phyloP scores from a whole-genome alignment of 2,888 invertebrate genomes.

The Diarsia brunnea region DNA sequence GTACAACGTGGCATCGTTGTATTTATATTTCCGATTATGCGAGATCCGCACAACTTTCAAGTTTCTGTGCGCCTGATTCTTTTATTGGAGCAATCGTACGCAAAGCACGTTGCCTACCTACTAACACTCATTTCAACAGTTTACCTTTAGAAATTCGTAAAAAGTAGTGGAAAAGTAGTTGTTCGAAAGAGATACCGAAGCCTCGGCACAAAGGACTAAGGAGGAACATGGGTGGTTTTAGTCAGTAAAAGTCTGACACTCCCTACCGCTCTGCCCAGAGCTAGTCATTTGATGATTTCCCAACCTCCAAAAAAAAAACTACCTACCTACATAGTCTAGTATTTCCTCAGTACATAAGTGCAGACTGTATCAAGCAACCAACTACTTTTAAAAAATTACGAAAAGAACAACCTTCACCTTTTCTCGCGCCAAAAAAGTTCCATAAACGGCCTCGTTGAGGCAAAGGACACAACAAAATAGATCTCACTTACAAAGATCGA shows the following conservation, averaged over 20 bases:
- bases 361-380: background rate
- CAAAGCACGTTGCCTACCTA: background rate
- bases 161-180: too few species aligned
- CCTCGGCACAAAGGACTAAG: too few species aligned
- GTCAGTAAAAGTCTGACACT: too few species aligned
- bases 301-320: too few species aligned
- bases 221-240: too few species aligned
- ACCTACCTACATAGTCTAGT: too few species aligned
- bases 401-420: background rate
- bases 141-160: background rate
- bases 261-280: too few species aligned
- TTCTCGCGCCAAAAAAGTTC: slow-evolving; percentile 10
- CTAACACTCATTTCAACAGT: background rate
- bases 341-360: background rate
- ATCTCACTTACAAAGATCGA: slow-evolving; percentile 59
- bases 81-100: slow-evolving; percentile 6
- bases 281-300: too few species aligned
- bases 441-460: slow-evolving; percentile 32
- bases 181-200: too few species aligned
- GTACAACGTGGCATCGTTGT: too few species aligned
- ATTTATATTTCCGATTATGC: too few species aligned
- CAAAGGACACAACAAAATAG: slow-evolving; percentile 54
- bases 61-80: background rate
- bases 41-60: background rate
- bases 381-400: background rate